Base-by-base conservation (phyloP, 2,797 vertebrate species). In the Enteromius argenteus region DNA sequence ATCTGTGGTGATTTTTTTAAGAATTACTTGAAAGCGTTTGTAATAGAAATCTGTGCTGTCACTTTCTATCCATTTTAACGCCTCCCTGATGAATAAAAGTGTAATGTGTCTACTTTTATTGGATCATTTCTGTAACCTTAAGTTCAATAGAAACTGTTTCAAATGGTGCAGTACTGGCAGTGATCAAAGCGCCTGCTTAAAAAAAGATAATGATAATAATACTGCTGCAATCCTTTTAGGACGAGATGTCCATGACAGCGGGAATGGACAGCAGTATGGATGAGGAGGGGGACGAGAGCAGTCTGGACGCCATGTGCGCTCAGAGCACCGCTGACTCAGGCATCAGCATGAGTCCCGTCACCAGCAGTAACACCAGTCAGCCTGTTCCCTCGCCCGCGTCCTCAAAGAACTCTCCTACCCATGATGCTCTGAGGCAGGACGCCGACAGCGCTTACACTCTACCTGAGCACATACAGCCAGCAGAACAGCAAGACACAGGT, bases 211-310 rank as follows among this genome's bases (percentile, higher is more conserved):
- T 73, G 23, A 19, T 2, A 13, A n/a, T n/a, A 13, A 53, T 58
- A 21, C 5, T n/a, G 32, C 7, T 27, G 46, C 32, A 5, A 44
- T 74, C 13, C 81, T 75, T 85, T 53, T 13, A 96, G 95, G 94
- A 92, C 0, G 94, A 95, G 85, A 88, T 92, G 53, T 93, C 93
- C 0, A 90, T 94, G 88, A 91, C 92, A 7, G 94, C 95, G 85
- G 94, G 95, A 86, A 94, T 94, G 23, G 93, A 95, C 89, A 95
- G 94, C 86, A 95, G 94, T 76, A 93, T 92, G 58, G 94, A 95
- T 3, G 94, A 95, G 85, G 94, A 94, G 85, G 92, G 87, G 56
- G 92, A 90, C 0, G 94, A 94, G 30, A 94, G 93, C 87, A 95
- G 93, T 83, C 91, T 88, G 81, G 94, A 95, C 5, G 92, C 94